phyloP scores from a whole-genome alignment of 2,797 vertebrate species.

The Meriones psammophilus region DNA sequence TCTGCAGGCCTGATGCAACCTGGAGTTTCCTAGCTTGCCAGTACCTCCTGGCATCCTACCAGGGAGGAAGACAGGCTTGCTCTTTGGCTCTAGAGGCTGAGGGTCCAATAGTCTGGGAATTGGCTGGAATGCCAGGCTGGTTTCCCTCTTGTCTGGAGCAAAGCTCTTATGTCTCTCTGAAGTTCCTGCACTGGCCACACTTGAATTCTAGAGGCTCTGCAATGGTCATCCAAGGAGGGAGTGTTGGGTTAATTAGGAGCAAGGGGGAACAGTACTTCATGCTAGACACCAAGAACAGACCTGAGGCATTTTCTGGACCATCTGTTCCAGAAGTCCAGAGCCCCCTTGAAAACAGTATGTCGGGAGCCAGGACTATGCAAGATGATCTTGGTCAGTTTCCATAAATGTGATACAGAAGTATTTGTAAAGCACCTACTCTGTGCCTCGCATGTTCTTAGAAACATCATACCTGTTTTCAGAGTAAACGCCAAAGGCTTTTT shows the following conservation, averaged over 20 bases:
- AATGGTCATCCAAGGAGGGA: not conserved
- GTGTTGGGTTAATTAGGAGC: no score
- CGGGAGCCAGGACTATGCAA: not conserved
- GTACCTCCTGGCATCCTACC: constrained; percentile 26
- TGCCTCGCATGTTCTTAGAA: not conserved
- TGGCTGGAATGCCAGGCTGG: not conserved
- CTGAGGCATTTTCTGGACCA: not conserved
- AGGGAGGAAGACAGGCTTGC: not conserved
- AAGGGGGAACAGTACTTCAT: not conserved
- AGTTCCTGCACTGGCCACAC: not conserved
- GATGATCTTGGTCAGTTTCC: not conserved
- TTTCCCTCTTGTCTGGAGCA: not conserved
- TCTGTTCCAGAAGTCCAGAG: not conserved
- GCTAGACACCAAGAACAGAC: not conserved
- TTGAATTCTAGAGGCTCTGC: not conserved
- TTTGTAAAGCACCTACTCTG: not conserved
- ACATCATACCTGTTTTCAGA: not conserved
- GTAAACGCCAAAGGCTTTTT: not conserved
- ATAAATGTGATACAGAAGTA: not conserved
- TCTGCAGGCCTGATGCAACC: constrained; percentile 57
- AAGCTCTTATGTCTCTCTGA: not conserved
- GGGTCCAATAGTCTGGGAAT: not conserved
- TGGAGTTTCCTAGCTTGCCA: not conserved
- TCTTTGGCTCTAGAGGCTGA: constrained; percentile 22
- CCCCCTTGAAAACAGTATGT: fast-evolving